Base-by-base conservation (phyloP, 2,113 vertebrate genomes). In the Periophthalmus modestus region DNA sequence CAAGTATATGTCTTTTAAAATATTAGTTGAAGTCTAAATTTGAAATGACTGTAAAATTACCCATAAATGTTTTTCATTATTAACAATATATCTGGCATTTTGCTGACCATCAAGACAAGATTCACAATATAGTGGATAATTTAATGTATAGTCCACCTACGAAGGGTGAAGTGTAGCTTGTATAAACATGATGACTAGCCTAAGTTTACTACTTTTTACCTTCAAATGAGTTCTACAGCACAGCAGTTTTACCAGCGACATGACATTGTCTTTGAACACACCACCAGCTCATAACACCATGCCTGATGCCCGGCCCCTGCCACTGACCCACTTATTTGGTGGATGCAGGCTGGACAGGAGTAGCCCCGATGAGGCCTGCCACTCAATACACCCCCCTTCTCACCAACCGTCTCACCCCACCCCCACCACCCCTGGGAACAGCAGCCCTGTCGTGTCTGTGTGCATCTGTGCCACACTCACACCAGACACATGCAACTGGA, bases 261-360 rank as follows among this genome's bases (percentile, higher is more conserved):
- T 66, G 12, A 71, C 62, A 69, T 73, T 21, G 10, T 73, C 70
- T 63, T 36, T 48, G 5, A 69, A 66, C 58, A 66, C 58, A 36
- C 47, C 19, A 52, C 21, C 67, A 59, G 19, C 33, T 65, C 16
- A 57, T 78, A 79, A 73, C 75, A 65, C 63, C 43, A 77, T 63
- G 18, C 80, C 71, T 33, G 43, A 74, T 65, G 18, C n/a, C 78
- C 54, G 69, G 79, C 73, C 84, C 84, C 86, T 71, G 79, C 80
- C 66, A 66, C 76, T 93, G 90, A 91, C 92, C 92, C 89, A 92
- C 46, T 85, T 78, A 74, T 75, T 85, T 80, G 80, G 74, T 83
- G 74, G 82, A 85, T 80, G 75, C 73, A 72, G 84, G 65, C 82
- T 83, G 80, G 76, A 72, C 73, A 52, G 73, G 80, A 71, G 76